Percentiles rank a stretch among this genome's conserved stretches.
Evolutionary conservation across 1,140 invertebrate species (phyloP).

Genomic region (Procambarus virginalis): DNA sequence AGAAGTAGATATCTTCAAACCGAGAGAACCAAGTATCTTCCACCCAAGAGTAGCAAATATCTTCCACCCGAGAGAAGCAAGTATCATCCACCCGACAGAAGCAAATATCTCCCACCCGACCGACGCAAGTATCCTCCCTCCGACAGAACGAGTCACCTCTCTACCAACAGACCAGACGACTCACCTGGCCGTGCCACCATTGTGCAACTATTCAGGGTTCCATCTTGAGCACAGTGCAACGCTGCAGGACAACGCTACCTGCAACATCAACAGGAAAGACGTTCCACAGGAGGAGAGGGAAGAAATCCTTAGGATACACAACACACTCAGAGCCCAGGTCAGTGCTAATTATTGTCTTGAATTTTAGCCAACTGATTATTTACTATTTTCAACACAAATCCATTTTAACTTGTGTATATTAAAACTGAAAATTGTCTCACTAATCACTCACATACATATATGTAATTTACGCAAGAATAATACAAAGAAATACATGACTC

Average conservation of each 20-base stretch:
- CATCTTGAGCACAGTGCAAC: not conserved
- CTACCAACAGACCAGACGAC: not conserved
- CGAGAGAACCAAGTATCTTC: too few species aligned
- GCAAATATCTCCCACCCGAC: not conserved
- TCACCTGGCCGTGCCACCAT: not conserved
- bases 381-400: too few species aligned
- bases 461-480: too few species aligned
- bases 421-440: too few species aligned
- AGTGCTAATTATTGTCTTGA: not conserved
- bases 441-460: too few species aligned
- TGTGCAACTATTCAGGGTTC: not conserved
- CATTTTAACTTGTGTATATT: too few species aligned
- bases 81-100: too few species aligned
- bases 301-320: not conserved
- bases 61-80: too few species aligned
- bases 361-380: too few species aligned
- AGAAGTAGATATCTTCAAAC: too few species aligned
- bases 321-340: not conserved
- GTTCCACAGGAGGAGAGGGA: not conserved
- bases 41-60: too few species aligned
- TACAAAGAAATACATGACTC: too few species aligned
- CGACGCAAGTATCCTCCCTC: not conserved
- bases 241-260: not conserved
- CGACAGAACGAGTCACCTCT: not conserved
- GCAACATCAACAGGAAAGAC: not conserved